Conservation (phyloP, 2,888 invertebrate species). For the Choristoneura rosaceana region DNA sequence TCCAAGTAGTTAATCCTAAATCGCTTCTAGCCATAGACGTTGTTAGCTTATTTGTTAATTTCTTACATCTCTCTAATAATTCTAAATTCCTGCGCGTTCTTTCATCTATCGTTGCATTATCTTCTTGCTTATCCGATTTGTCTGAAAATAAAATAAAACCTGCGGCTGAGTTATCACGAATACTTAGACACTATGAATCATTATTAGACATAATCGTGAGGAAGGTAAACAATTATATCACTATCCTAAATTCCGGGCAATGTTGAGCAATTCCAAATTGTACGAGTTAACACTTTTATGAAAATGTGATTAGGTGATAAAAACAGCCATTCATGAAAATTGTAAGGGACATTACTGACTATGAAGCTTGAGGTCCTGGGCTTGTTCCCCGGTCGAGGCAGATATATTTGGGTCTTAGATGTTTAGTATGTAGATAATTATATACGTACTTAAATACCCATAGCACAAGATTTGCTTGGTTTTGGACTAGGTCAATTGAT, state of each 20-base stretch:
- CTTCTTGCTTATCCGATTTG: slow-evolving; percentile 77
- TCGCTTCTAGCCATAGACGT: slow-evolving; percentile 95
- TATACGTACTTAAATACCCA: too few relatives aligned
- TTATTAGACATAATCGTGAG: slow-evolving; percentile 48
- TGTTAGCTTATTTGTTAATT: slow-evolving; percentile 85
- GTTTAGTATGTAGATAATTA: too few relatives aligned
- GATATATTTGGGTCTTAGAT: too few relatives aligned
- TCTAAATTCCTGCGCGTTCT: slow-evolving; percentile 85
- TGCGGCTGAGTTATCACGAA: slow-evolving; percentile 59
- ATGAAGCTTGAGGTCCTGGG: too few relatives aligned
- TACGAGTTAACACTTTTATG: neutral
- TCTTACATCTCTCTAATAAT: slow-evolving; percentile 84
- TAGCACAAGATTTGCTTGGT: too few relatives aligned
- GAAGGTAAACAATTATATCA: slow-evolving; percentile 63
- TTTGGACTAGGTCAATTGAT: too few relatives aligned
- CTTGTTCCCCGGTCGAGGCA: too few relatives aligned
- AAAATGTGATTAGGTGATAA: neutral
- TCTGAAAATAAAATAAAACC: slow-evolving; percentile 70
- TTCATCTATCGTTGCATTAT: slow-evolving; percentile 78
- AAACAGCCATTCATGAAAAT: neutral
- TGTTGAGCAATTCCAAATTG: neutral
- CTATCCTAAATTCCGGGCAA: slow-evolving; percentile 41
- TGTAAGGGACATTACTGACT: neutral
- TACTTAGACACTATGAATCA: slow-evolving; percentile 62
- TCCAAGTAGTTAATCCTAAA: slow-evolving; percentile 95